These are phyloP conservation scores for Melanophora roralis DNA, from an alignment of 2,888 invertebrate genomes.

Conservation along the genomic window DNA sequence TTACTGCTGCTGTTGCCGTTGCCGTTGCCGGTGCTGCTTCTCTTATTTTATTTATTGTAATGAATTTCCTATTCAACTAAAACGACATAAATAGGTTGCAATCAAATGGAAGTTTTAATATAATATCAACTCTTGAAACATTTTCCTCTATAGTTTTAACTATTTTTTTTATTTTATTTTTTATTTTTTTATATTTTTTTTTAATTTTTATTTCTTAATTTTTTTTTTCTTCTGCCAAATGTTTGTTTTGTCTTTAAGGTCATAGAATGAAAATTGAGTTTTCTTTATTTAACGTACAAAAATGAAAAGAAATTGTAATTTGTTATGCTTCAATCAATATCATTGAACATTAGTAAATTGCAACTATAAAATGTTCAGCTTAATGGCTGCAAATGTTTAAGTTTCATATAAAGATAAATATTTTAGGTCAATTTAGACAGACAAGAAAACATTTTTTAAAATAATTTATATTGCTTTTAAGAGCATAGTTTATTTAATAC, in stretches of 20 bases:
- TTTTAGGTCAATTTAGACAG: background rate
- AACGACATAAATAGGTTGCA: slow-evolving; percentile 60
- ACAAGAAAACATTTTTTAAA: no score
- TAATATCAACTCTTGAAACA: slow-evolving; percentile 31
- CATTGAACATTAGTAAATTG: slow-evolving; percentile 36
- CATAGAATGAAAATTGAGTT: slow-evolving; percentile 30
- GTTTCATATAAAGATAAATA: background rate
- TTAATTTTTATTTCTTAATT: background rate
- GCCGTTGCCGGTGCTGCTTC: background rate
- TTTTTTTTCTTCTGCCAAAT: background rate
- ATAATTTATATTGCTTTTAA: no score
- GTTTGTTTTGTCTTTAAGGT: slow-evolving; percentile 39
- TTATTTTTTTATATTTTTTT: background rate
- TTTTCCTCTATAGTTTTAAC: slow-evolving; percentile 1
- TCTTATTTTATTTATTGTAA: slow-evolving; percentile 17
- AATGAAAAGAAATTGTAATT: slow-evolving; percentile 22
- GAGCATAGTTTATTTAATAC: no score
- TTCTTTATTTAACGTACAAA: background rate
- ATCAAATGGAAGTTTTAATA: slow-evolving; percentile 60
- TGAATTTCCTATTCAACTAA: slow-evolving; percentile 49
- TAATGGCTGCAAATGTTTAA: background rate
- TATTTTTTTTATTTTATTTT: background rate
- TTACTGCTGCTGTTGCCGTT: background rate
- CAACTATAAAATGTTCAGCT: background rate
- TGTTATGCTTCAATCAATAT: slow-evolving; percentile 53